A percentile compares a stretch with the other conserved stretches of the same genome.
Evolutionary conservation across 2,797 vertebrate species (phyloP).

Genomic region (Sarcophilus harrisii): DNA sequence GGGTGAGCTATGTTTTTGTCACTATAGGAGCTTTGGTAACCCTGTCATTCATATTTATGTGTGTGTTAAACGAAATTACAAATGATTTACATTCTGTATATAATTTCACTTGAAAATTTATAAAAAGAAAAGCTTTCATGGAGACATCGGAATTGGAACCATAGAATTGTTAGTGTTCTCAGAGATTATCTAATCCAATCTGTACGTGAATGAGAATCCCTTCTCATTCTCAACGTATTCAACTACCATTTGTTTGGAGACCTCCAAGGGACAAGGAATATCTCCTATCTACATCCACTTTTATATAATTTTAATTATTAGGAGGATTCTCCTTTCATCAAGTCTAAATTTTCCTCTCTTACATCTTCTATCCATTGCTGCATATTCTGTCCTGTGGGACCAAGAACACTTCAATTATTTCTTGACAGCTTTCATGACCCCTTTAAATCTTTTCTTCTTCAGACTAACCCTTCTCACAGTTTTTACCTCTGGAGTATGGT

Average conservation of each 20-base stretch:
- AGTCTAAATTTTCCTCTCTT: neutral
- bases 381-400: neutral
- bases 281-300: neutral
- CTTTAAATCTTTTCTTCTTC: neutral
- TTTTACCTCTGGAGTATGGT: neutral
- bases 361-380: neutral
- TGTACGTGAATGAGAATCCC: neutral
- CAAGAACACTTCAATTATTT: neutral
- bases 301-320: neutral
- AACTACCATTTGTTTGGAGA: neutral
- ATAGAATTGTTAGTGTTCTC: neutral
- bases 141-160: neutral
- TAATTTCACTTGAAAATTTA: neutral
- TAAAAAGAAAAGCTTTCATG: neutral
- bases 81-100: neutral
- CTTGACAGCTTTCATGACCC: neutral
- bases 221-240: neutral
- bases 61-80: neutral
- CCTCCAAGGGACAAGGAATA: neutral
- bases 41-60: neutral
- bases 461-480: neutral
- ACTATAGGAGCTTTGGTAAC: neutral
- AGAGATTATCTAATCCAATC: neutral
- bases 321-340: neutral
- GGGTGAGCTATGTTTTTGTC: no score